A percentile compares a stretch with the other conserved stretches of the same genome.
Conservation (phyloP, 2,888 invertebrate genomes). For the Andrena chrysosceles region DNA sequence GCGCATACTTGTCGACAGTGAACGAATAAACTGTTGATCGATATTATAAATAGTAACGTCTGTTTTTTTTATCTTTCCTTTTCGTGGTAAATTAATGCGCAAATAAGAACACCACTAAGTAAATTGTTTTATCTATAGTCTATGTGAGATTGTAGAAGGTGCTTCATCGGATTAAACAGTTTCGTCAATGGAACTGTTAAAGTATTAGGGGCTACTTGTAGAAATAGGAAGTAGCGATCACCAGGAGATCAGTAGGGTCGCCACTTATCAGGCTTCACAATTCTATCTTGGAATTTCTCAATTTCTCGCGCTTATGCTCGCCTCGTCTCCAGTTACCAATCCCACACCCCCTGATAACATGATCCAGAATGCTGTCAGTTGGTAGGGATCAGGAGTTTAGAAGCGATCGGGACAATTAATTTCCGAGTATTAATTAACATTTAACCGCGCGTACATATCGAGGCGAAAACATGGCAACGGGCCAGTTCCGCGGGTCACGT, state of each 20-base stretch:
- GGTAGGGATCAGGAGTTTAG: neutral
- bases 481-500: constrained; percentile 46
- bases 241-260: neutral
- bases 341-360: neutral
- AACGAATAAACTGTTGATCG: too few species aligned
- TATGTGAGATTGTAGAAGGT: too few species aligned
- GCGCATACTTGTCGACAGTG: too few species aligned
- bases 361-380: neutral
- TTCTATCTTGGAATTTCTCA: neutral
- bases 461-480: constrained; percentile 36
- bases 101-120: too few species aligned
- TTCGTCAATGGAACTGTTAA: neutral
- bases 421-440: constrained; percentile 55
- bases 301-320: too few species aligned
- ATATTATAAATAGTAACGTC: too few species aligned
- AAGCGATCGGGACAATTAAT: constrained; percentile 35
- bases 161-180: too few species aligned
- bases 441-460: constrained; percentile 39
- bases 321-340: neutral
- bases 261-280: neutral
- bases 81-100: too few species aligned
- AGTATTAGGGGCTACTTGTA: neutral
- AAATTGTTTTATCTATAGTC: too few species aligned
- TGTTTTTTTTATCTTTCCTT: too few species aligned
- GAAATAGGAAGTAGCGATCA: neutral